Evolutionary conservation across 2,113 vertebrate genomes (phyloP).

Genomic region (Scalopus aquaticus): DNA sequence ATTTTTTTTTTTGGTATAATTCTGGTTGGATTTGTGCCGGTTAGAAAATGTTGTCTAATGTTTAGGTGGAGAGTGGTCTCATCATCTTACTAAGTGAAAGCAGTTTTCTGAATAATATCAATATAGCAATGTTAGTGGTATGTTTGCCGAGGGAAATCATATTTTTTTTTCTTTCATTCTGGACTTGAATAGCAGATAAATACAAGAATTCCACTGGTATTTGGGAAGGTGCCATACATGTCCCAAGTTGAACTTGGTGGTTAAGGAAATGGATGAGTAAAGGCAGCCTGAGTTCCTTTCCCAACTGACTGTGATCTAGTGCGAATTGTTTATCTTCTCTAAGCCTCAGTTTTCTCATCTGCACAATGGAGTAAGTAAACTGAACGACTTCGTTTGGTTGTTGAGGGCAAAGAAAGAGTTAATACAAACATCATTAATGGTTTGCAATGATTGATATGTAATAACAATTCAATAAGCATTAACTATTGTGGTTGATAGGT

Average conservation of each 20-base stretch:
- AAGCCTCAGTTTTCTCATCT: conserved; percentile 43
- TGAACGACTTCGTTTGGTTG: background rate
- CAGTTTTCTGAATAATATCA: conserved; percentile 45
- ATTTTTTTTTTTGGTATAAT: background rate
- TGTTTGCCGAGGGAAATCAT: conserved; percentile 27
- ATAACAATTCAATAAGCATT: background rate
- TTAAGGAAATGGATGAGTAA: background rate
- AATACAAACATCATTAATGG: background rate
- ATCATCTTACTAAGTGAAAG: conserved; percentile 31
- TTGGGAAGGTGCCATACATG: conserved; percentile 40
- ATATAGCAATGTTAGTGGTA: background rate
- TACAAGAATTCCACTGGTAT: conserved; percentile 42
- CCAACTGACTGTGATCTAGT: background rate
- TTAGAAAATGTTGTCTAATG: background rate
- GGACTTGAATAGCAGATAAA: conserved; percentile 46
- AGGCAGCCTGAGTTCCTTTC: background rate
- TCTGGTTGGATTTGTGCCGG: conserved; percentile 11
- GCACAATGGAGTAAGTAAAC: background rate
- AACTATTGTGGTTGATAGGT: background rate
- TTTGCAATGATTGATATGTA: background rate
- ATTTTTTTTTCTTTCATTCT: background rate
- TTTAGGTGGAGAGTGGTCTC: conserved; percentile 7
- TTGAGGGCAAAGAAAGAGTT: background rate
- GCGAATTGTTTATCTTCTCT: background rate
- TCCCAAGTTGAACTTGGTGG: background rate